Evolutionary conservation across 2,888 invertebrate species (phyloP), one percentile per base, ranked within the genome.

Genomic region (Pollenia amentaria): DNA sequence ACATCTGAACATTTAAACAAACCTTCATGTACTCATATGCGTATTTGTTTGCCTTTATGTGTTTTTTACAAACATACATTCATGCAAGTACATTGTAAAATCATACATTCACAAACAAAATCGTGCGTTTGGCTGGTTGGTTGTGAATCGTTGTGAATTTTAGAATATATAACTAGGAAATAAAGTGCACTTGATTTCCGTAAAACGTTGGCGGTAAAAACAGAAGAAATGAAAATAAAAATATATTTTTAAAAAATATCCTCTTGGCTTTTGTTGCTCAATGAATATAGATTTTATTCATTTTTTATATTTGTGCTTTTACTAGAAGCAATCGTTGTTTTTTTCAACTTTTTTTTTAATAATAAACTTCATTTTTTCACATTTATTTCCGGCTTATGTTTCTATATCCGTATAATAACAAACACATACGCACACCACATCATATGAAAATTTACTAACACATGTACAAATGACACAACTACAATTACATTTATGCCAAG

Each of bases 381-480:
- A 84, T 83, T 73, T 85, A 88, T 86, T 88, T 88, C 88, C 88
- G 88, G 88, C 78, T 86, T 88, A 86, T 86, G 84, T 88, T 88
- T 88, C 86, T 84, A 88, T 88, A 88, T 88, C 88, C 86, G 86
- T 70, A 75, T 62, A 79, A 84, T 67, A 79, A 29, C 65, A 80
- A 16, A 81, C 79, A 73, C 42, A 67, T 29, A 42, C 21, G 51
- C 14, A 38, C 12, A 69, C 48, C 62, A 46, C 51, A 73, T 64
- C 46, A 14, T 69, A 75, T 70, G 51, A 75, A 86, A 76, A 75
- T 76, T 75, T 60, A 48, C 53, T 77, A 67, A 62, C 60, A 73
- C 14, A 53, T n/a, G 64, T 67, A 70, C 48, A 62, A 65, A 29
- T 29, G 18, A n/a, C 40, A 57, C 64, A 76, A 67, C 44, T 18